phyloP scores from a whole-genome alignment of 2,797 vertebrate genomes.

The Pipistrellus kuhlii region DNA sequence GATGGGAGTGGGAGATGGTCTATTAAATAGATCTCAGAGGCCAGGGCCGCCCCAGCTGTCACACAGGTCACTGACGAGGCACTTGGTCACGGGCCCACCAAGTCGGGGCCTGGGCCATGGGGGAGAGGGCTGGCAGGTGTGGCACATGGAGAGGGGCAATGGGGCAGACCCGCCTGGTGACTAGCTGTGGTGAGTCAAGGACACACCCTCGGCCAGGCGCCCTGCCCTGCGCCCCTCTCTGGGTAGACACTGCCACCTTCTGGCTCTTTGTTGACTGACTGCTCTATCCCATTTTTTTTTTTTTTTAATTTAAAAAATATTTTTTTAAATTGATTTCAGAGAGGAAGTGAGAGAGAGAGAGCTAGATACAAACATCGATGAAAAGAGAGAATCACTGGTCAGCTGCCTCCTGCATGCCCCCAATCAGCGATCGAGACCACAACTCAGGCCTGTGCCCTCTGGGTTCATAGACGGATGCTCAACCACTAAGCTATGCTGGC shows the following conservation, averaged over 20 bases:
- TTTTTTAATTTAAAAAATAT: background rate
- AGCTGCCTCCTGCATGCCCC: no score
- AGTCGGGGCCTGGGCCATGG: background rate
- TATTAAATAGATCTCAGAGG: background rate
- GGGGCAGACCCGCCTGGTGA: fast-evolving
- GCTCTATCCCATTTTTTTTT: background rate
- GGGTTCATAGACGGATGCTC: no score
- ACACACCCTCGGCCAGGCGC: background rate
- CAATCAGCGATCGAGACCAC: no score
- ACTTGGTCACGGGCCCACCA: background rate
- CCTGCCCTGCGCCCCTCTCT: background rate
- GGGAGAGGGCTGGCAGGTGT: background rate
- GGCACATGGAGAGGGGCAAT: background rate
- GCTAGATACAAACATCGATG: no score
- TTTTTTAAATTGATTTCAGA: no score
- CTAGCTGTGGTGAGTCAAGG: background rate
- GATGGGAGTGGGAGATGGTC: background rate
- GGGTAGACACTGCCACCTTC: slow-evolving; percentile 68
- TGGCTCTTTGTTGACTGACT: background rate
- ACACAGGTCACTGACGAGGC: fast-evolving
- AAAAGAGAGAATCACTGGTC: no score
- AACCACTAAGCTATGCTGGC: no score
- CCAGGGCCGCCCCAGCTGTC: background rate
- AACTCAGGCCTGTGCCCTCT: no score
- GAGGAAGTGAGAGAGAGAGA: no score